A percentile compares a stretch with the other conserved stretches of the same genome.
Evolutionary conservation across 37 sponge, comb jelly and placozoan genomes (phyloP).

Genomic region (Hexactinellida sp.): DNA sequence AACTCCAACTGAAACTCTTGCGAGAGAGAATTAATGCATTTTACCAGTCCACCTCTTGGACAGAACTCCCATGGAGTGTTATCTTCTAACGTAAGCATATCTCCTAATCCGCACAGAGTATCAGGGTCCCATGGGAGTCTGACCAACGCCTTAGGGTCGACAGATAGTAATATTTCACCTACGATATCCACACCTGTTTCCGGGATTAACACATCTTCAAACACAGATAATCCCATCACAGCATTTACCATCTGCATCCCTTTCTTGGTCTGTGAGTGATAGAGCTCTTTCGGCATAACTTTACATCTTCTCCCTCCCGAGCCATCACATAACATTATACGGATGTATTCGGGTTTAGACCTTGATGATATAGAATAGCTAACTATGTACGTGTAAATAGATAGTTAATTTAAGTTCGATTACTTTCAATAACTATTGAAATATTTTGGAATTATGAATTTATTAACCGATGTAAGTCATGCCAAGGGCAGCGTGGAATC

Average conservation of each 20-base stretch:
- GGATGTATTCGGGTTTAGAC: neutral
- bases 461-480: too few relatives aligned
- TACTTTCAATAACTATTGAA: too few relatives aligned
- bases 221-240: constrained; percentile 19
- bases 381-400: too few relatives aligned
- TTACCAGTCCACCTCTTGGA: constrained; percentile 20
- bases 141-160: constrained; percentile 23
- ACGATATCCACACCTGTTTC: constrained; percentile 16
- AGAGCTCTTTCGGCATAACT: neutral
- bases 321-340: neutral
- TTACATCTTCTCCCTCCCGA: neutral
- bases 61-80: constrained; percentile 23
- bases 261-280: neutral
- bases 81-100: constrained; percentile 25
- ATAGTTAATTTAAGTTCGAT: too few relatives aligned
- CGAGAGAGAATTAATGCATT: constrained; percentile 17
- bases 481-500: too few relatives aligned
- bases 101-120: neutral
- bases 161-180: constrained; percentile 26
- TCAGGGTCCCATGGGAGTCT: constrained; percentile 18
- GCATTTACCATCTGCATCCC: neutral
- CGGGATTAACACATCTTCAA: constrained; percentile 14
- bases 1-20: neutral
- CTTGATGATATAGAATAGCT: too few relatives aligned
- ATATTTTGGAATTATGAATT: too few relatives aligned